These are phyloP conservation scores for Vanacampus margaritifer DNA, from an alignment of 2,113 vertebrate genomes.

Conservation along the genomic window DNA sequence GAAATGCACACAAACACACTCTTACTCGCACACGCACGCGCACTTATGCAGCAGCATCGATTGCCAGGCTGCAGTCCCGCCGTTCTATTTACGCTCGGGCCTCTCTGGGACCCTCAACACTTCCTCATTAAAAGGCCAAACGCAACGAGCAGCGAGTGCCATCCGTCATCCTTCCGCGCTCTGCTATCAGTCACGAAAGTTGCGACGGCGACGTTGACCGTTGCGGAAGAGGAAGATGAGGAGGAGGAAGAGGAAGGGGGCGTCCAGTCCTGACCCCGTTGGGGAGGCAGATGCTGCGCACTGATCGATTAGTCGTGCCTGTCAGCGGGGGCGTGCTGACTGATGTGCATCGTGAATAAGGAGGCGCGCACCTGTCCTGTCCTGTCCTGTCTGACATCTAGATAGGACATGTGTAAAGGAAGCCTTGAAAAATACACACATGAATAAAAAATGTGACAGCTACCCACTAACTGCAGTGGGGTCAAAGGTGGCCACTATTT, in stretches of 20 bases:
- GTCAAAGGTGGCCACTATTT: too few relatives aligned
- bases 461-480: too few relatives aligned
- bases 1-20: neutral
- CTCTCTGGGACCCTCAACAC: conserved; percentile 60
- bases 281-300: conserved; percentile 35
- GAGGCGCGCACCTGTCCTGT: conserved; percentile 5
- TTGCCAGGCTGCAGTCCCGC: conserved; percentile 54
- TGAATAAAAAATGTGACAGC: neutral
- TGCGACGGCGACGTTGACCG: neutral
- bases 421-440: conserved; percentile 1
- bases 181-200: neutral
- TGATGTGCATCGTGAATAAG: conserved; percentile 23
- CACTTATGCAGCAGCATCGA: conserved; percentile 54
- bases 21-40: neutral
- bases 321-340: conserved; percentile 28
- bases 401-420: neutral
- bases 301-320: conserved; percentile 48
- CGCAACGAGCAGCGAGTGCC: conserved; percentile 7
- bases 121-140: conserved; percentile 62
- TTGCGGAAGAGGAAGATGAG: neutral
- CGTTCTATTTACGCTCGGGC: conserved; percentile 56
- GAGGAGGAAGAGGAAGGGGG: neutral
- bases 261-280: neutral
- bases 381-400: conserved; percentile 8
- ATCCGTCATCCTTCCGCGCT: neutral